Base-by-base conservation (phyloP, 2,113 vertebrate species). In the Rhinoptilus africanus region DNA sequence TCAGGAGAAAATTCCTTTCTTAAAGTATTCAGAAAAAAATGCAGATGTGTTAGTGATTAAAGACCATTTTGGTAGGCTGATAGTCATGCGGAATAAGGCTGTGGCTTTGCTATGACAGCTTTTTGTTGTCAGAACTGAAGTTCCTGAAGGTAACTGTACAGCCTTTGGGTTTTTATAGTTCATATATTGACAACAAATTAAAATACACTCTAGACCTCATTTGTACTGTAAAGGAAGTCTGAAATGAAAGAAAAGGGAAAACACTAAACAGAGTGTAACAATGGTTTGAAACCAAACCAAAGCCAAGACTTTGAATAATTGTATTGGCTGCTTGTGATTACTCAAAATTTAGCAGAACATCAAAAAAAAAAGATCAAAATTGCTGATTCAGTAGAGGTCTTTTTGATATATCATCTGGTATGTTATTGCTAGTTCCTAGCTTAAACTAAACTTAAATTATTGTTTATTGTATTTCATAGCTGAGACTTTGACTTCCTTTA, bases 401-500 rank as follows among this genome's bases (percentile, higher is more conserved):
- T 96, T 57, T 80, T 91, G 48, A 37, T 96, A 13, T 81, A 64
- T 90, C 92, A 89, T 9, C 15, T 76, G 15, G 10, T 85, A 93
- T 83, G n/a, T n/a, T 97, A 85, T 80, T 74, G 59, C 27, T 88
- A 95, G 79, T 79, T 96, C 82, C 59, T 92, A 62, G 81, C 96
- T 97, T 96, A 92, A 96, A 96, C 69, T 86, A 81, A 98, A 96
- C 57, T 96, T 81, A 97, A 97, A 97, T 97, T 88, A 37, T 50
- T 93, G 83, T 94, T 97, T 98, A 96, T 92, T 19, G 69, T 80
- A 56, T 78, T 98, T 78, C 57, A 85, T 77, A 87, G 41, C 88
- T 85, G 57, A 84, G 94, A 92, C 43, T 93, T 79, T 92, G 53
- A 95, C 71, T 95, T 97, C 50, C n/a, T 93, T 71, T 89, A 89